Conservation (phyloP, 2,797 vertebrate genomes). For the Trachops cirrhosus region DNA sequence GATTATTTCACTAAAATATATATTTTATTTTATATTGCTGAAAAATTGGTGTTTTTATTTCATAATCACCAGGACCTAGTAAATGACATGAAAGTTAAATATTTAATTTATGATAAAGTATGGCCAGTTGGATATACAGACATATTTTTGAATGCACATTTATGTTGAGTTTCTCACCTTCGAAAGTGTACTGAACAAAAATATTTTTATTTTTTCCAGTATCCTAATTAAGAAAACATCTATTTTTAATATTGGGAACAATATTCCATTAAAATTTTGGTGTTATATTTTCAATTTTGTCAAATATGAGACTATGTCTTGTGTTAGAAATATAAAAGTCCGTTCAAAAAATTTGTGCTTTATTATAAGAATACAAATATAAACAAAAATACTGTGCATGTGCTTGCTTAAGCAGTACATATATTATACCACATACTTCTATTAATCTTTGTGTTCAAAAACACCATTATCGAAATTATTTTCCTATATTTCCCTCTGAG, state of each 20-base stretch:
- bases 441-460: neutral
- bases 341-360: constrained; percentile 25
- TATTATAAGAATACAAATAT: constrained; percentile 18
- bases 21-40: constrained; percentile 28
- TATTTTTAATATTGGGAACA: constrained; percentile 16
- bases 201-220: neutral
- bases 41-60: constrained; percentile 20
- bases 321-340: constrained; percentile 45
- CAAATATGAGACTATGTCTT: neutral
- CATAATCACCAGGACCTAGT: neutral
- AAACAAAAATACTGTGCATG: neutral
- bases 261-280: constrained; percentile 23
- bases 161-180: constrained; percentile 20
- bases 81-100: constrained; percentile 21
- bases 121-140: neutral
- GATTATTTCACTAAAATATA: constrained; percentile 42
- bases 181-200: neutral
- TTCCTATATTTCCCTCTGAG: constrained; percentile 4
- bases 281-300: constrained; percentile 35
- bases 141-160: neutral
- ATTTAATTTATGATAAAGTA: neutral
- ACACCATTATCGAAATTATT: neutral
- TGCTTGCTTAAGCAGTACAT: neutral
- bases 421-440: neutral
- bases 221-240: neutral